A percentile compares a stretch with the other conserved stretches of the same genome.
phyloP scores from a whole-genome alignment of 2,113 vertebrate genomes.

The Thalassarche chlororhynchos region DNA sequence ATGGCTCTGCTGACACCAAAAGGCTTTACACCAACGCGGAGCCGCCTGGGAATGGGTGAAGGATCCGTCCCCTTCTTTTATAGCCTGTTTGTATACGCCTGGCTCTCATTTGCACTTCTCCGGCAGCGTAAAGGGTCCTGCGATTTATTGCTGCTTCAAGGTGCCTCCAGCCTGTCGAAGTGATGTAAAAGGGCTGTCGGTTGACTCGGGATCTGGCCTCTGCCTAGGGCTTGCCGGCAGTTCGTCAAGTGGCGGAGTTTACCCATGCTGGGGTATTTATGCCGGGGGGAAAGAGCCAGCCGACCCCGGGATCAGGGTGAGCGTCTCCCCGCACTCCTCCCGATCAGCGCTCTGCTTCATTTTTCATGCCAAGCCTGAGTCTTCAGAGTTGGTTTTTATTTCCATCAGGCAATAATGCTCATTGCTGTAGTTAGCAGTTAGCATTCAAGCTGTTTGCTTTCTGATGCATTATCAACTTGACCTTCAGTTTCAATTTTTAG shows the following conservation, averaged over 20 bases:
- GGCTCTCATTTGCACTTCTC: neutral
- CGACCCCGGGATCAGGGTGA: neutral
- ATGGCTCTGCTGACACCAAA: neutral
- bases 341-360: neutral
- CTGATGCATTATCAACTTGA: constrained; percentile 64
- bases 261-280: neutral
- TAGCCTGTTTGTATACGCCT: neutral
- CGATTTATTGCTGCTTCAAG: neutral
- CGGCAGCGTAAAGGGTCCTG: neutral
- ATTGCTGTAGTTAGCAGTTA: constrained; percentile 63
- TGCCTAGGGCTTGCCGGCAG: neutral
- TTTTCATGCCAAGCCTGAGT: constrained; percentile 13
- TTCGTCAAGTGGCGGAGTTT: neutral
- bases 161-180: neutral
- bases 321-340: neutral
- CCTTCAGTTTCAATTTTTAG: constrained; percentile 60
- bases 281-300: neutral
- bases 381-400: constrained; percentile 42
- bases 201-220: neutral
- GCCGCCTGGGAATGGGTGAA: neutral
- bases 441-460: constrained; percentile 70
- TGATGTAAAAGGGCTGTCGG: neutral
- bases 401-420: constrained; percentile 60
- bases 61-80: neutral
- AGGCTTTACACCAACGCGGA: neutral